These are phyloP conservation scores for Syrrhaptes paradoxus DNA, from an alignment of 2,113 vertebrate species.

Conservation along the genomic window DNA sequence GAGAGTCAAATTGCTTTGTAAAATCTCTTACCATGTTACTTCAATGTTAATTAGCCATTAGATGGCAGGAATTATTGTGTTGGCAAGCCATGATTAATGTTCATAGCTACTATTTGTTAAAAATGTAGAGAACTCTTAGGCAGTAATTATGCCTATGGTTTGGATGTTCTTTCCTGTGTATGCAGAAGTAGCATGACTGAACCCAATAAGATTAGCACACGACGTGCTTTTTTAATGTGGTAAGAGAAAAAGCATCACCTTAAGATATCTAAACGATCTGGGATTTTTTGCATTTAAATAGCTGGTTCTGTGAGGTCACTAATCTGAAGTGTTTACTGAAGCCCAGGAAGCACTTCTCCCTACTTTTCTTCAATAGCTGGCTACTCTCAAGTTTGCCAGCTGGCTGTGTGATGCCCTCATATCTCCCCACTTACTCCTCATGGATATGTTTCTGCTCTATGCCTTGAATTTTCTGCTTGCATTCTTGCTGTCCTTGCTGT, in stretches of 20 bases:
- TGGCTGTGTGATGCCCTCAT: neutral
- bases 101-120: neutral
- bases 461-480: neutral
- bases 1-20: neutral
- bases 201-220: neutral
- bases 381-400: rapidly evolving
- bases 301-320: neutral
- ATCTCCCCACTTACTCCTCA: too few relatives aligned
- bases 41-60: neutral
- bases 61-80: neutral
- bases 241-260: neutral
- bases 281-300: neutral
- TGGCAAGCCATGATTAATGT: neutral
- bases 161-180: neutral
- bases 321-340: neutral
- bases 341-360: neutral
- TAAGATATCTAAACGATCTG: neutral
- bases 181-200: neutral
- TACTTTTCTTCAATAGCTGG: neutral
- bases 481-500: neutral
- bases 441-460: rapidly evolving
- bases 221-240: rapidly evolving
- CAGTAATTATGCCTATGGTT: neutral
- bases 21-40: neutral
- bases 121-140: neutral